Base-by-base conservation (phyloP, 2,888 invertebrate genomes). In the Tenthredo livida region DNA sequence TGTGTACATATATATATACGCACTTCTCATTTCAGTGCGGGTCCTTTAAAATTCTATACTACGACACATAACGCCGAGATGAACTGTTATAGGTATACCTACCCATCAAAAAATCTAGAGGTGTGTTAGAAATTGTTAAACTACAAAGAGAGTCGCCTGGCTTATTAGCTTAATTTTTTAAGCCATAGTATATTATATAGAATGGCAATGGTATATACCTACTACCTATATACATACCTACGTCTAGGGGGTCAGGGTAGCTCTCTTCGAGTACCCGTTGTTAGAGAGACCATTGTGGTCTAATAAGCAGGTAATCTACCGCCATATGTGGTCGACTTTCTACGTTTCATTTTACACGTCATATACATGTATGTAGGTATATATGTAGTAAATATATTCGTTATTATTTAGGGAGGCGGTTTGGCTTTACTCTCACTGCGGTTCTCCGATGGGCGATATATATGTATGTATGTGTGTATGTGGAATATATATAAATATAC, bases 251-350 rank as follows among this genome's bases (percentile, higher is more conserved):
- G 40, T 25, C 80, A 21, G 80, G 80, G 37, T 80, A 40, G 61
- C 37, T 40, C 61, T 58, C 61, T 65, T 80, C 61, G 80, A 80
- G 61, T 83, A 29, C 70, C 83, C 83, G 83, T 83, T 83, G 83
- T 67, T 70, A 47, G 43, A 54, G 86, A 86, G 86, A 84, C 89
- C 89, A 90, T 91, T 91, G 90, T 90, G 88, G 89, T 87, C 86
- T 91, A 91, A 91, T 91, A 91, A 90, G 90, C 89, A 88, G 91
- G 91, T 91, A 91, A 89, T 90, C 88, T 84, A 85, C 87, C 88
- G 87, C 88, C 88, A 83, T 83, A 83, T 83, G 83, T 83, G 83
- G 83, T 83, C 83, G 83, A 83, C 83, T 83, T 83, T 83, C 83
- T 65, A 83, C 83, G 83, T 80, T 80, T 80, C 80, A 70, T 83